Percentiles rank a stretch among this genome's conserved stretches.
phyloP scores from a whole-genome alignment of 2,888 invertebrate species.

The Resseliella maxima region DNA sequence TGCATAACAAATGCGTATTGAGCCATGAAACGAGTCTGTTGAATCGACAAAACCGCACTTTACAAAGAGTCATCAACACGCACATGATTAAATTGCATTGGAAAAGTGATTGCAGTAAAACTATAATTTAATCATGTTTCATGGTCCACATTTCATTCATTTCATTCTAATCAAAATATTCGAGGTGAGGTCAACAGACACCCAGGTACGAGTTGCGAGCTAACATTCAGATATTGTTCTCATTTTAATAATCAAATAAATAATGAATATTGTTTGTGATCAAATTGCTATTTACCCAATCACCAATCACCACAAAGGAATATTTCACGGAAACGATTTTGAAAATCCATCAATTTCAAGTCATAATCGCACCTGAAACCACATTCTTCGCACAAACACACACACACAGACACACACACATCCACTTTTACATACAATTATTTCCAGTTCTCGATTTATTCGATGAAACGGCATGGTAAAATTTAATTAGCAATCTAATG shows the following conservation, averaged over 20 bases:
- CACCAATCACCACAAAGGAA: neutral
- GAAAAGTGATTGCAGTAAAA: neutral
- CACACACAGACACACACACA: neutral
- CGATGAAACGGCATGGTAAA: neutral
- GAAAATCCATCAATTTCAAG: neutral
- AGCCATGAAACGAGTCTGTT: neutral
- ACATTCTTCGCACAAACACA: neutral
- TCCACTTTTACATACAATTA: neutral
- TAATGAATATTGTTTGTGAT: neutral
- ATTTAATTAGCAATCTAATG: neutral
- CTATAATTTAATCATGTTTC: neutral
- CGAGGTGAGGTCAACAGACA: neutral
- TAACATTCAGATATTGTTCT: neutral
- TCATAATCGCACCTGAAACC: neutral
- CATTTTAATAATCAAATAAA: neutral
- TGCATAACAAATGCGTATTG: neutral
- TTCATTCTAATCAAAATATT: conserved; percentile 11
- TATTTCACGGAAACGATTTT: neutral
- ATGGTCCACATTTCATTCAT: conserved; percentile 14
- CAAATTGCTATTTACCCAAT: neutral
- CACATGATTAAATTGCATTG: neutral
- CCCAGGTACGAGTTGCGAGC: neutral
- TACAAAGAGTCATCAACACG: neutral
- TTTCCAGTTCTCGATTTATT: neutral
- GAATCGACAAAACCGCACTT: neutral